A percentile compares a stretch with the other conserved stretches of the same genome.
These are phyloP conservation scores for Glaucopsyche alexis DNA, from an alignment of 2,888 invertebrate genomes.

Conservation along the genomic window DNA sequence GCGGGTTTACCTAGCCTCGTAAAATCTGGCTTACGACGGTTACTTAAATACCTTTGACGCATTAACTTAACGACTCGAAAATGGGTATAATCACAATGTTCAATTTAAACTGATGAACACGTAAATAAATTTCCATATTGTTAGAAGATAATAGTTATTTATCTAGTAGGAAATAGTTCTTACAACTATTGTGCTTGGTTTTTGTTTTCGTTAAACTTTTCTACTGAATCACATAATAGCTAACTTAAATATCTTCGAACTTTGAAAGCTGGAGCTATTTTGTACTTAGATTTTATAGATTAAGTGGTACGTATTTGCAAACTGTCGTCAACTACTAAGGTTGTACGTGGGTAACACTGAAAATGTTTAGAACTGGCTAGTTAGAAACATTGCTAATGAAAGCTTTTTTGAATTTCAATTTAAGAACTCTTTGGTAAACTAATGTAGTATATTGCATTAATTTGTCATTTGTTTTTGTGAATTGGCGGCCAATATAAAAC, in stretches of 20 bases:
- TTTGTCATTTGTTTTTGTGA: too few relatives aligned
- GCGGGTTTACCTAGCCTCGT: conserved; percentile 4
- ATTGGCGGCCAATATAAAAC: too few relatives aligned
- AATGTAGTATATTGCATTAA: too few relatives aligned
- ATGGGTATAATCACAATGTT: neutral
- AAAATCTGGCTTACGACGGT: conserved; percentile 5
- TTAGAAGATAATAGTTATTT: neutral
- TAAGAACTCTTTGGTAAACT: too few relatives aligned
- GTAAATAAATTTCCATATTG: neutral
- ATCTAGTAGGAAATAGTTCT: neutral
- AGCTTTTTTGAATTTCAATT: too few relatives aligned
- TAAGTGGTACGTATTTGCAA: neutral
- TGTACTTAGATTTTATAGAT: neutral
- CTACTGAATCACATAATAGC: conserved; percentile 7
- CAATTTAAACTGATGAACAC: neutral
- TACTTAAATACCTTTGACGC: conserved; percentile 9
- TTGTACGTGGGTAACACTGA: too few relatives aligned
- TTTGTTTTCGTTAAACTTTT: neutral
- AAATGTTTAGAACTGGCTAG: too few relatives aligned
- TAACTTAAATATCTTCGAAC: neutral
- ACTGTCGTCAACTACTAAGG: neutral
- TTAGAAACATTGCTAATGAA: too few relatives aligned
- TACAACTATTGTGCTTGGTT: neutral
- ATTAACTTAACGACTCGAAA: conserved; percentile 15
- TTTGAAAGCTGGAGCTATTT: neutral